A percentile compares a stretch with the other conserved stretches of the same genome.
These are phyloP conservation scores for Penaeus vannamei DNA, from an alignment of 1,140 invertebrate species.

Conservation along the genomic window DNA sequence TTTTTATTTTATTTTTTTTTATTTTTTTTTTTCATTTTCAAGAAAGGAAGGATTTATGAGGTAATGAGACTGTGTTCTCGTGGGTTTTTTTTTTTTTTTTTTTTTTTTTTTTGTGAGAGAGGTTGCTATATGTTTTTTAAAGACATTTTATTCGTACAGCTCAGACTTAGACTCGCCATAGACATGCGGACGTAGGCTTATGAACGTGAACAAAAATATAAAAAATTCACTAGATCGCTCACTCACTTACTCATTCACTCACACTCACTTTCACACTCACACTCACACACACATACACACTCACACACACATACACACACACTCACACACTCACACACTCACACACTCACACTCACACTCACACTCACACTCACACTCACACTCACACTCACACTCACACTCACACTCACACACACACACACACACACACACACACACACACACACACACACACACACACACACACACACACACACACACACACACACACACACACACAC, in stretches of 20 bases:
- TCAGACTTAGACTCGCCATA: too few species aligned
- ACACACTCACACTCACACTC: background rate
- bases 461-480: slow-evolving; percentile 5
- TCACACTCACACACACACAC: background rate
- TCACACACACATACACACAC: slow-evolving; percentile 14
- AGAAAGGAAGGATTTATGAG: background rate
- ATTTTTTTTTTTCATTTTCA: background rate
- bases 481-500: background rate
- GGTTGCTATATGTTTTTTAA: background rate
- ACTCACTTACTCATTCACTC: background rate
- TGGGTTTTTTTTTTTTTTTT: too few species aligned
- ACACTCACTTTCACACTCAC: background rate
- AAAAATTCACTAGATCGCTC: background rate
- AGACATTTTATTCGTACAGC: too few species aligned
- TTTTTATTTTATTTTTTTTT: background rate
- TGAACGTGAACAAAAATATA: background rate
- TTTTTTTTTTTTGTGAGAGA: too few species aligned
- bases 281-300: slow-evolving; percentile 2
- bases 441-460: slow-evolving; percentile 21
- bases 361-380: too few species aligned
- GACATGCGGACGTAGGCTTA: too few species aligned
- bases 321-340: background rate
- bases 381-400: background rate
- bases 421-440: slow-evolving; percentile 25
- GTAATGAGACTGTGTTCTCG: background rate